Conservation (phyloP, 1,140 invertebrate species). For the Cryptotermes secundus region DNA sequence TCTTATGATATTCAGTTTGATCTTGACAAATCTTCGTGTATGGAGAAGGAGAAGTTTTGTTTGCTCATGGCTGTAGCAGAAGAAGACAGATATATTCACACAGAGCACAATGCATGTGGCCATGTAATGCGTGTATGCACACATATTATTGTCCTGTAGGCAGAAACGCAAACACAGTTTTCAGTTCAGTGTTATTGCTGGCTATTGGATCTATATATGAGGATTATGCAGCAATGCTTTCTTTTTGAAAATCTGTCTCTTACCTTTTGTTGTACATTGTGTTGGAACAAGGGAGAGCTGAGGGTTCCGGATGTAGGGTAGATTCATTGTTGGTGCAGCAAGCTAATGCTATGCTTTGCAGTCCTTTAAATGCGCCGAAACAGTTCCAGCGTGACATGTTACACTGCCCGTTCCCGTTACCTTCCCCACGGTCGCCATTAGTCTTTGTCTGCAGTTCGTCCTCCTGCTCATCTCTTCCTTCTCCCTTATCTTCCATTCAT, state of each 20-base stretch:
- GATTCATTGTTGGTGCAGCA: too few relatives aligned
- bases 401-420: too few relatives aligned
- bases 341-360: too few relatives aligned
- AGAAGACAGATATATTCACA: background rate
- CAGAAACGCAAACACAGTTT: background rate
- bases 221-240: background rate
- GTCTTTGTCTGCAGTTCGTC: too few relatives aligned
- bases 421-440: too few relatives aligned
- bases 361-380: too few relatives aligned
- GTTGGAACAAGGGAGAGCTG: background rate
- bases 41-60: background rate
- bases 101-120: background rate
- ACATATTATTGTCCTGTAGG: background rate
- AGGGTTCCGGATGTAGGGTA: too few relatives aligned
- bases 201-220: background rate
- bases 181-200: background rate
- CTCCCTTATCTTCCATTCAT: too few relatives aligned
- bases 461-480: too few relatives aligned
- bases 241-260: background rate
- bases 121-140: constrained; percentile 6
- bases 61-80: background rate
- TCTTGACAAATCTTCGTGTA: too few relatives aligned
- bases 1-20: too few relatives aligned
- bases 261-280: background rate
- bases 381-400: too few relatives aligned